Base-by-base conservation (phyloP, 1,140 invertebrate genomes). In the Ooceraea biroi region DNA sequence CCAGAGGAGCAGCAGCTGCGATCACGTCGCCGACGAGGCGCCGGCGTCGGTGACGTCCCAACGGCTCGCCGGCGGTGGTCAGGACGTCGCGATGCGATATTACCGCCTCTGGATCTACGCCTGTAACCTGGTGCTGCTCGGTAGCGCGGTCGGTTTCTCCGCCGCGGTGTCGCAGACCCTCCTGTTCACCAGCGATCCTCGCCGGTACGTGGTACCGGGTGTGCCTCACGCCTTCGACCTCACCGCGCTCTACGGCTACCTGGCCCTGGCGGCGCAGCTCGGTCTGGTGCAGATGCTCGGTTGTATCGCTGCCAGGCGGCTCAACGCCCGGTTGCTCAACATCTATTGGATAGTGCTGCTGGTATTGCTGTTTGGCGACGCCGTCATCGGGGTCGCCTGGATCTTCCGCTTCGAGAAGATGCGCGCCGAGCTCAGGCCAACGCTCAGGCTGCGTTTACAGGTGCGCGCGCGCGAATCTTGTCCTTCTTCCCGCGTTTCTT, bases 21-120 rank as follows among this genome's bases (percentile, higher is more conserved):
- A 92, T 74, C 88, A 88, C 91, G 90, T 88, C 83, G 90, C 76
- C 69, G 78, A 74, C 84, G 87, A 85, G 88, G 85, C 90, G 91
- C 88, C 88, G 88, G 86, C 90, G 89, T 91, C 91, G 89, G 84
- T 69, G 88, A 85, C 87, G 87, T 84, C 85, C 44, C 88, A 87
- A 41, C 88, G 89, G 84, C 88, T 88, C 89, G 88, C 91, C 88
- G 87, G 83, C 85, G 91, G 89, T 84, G 90, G 91, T 76, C 90
- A 93, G 91, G 92, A 92, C 90, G 91, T 94, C 93, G 94, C 93
- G 84, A 95, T 95, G 94, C 93, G 95, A 94, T 98, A 98, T 96
- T 98, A 98, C 95, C 97, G 97, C 93, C 96, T 98, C 91, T 98
- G 97, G 97, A 98, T 98, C 92, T 98, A 98, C 95, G 97, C 97